A percentile compares a stretch with the other conserved stretches of the same genome.
Evolutionary conservation across 2,113 vertebrate species (phyloP).

Genomic region (Alces alces): DNA sequence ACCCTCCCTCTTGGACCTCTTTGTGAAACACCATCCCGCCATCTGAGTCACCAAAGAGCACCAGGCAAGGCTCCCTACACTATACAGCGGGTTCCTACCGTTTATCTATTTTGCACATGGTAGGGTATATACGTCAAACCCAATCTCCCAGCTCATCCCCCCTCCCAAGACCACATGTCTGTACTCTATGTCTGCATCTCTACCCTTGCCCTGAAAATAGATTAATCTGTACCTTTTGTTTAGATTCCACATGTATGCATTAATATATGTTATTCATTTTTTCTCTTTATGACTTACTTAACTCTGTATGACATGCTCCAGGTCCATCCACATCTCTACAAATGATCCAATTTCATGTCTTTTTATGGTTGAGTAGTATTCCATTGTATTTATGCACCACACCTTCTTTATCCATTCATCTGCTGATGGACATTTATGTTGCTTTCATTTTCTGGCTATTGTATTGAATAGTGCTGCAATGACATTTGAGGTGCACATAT

Average conservation of each 20-base stretch:
- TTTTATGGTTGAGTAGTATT: too few relatives aligned
- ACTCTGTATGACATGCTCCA: too few relatives aligned
- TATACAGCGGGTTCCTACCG: background rate
- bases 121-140: background rate
- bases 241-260: background rate
- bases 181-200: background rate
- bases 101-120: background rate
- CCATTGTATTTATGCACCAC: too few relatives aligned
- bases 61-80: background rate
- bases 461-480: background rate
- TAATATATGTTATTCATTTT: background rate
- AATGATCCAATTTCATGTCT: too few relatives aligned
- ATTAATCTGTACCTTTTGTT: background rate
- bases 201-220: background rate
- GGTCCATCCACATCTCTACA: too few relatives aligned
- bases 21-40: background rate
- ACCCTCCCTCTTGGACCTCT: background rate
- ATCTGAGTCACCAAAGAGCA: background rate
- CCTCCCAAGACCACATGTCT: background rate
- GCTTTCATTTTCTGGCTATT: background rate
- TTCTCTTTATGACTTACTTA: too few relatives aligned
- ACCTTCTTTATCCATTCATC: background rate
- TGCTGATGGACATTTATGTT: background rate
- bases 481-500: background rate
- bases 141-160: background rate